phyloP scores from a whole-genome alignment of 2,888 invertebrate genomes.

The Xylophagus ater region DNA sequence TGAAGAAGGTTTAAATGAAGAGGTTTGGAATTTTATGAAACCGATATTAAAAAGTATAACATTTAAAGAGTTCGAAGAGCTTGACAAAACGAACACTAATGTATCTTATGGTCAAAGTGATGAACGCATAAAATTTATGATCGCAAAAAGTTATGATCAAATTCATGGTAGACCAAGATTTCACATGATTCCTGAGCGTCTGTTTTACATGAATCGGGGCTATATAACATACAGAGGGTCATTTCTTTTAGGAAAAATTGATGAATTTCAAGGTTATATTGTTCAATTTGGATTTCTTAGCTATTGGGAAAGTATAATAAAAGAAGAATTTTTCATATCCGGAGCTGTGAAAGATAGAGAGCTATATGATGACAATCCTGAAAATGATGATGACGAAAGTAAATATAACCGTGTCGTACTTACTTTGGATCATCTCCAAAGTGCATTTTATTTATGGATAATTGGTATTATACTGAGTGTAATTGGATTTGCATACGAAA shows the following conservation, averaged over 20 bases:
- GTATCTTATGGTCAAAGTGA: constrained; percentile 21
- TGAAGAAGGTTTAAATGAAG: neutral
- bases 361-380: constrained; percentile 11
- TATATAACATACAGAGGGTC: constrained; percentile 28
- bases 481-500: constrained; percentile 18
- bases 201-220: constrained; percentile 25
- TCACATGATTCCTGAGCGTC: constrained; percentile 30
- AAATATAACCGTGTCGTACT: constrained; percentile 24
- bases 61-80: constrained; percentile 1
- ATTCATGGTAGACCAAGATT: constrained; percentile 25
- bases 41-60: neutral
- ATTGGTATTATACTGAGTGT: constrained; percentile 25
- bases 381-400: constrained; percentile 15
- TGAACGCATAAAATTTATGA: constrained; percentile 22
- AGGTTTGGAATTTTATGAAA: neutral
- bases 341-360: constrained; percentile 11
- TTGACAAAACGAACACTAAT: neutral
- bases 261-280: constrained; percentile 22
- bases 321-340: constrained; percentile 9
- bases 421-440: constrained; percentile 29
- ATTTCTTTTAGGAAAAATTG: constrained; percentile 27
- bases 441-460: constrained; percentile 32
- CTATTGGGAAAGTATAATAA: constrained; percentile 26
- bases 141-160: constrained; percentile 26
- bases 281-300: constrained; percentile 29